Percentiles rank a stretch among this genome's conserved stretches.
phyloP scores from a whole-genome alignment of 2,888 invertebrate genomes.

The Hemistola chrysoprasaria region DNA sequence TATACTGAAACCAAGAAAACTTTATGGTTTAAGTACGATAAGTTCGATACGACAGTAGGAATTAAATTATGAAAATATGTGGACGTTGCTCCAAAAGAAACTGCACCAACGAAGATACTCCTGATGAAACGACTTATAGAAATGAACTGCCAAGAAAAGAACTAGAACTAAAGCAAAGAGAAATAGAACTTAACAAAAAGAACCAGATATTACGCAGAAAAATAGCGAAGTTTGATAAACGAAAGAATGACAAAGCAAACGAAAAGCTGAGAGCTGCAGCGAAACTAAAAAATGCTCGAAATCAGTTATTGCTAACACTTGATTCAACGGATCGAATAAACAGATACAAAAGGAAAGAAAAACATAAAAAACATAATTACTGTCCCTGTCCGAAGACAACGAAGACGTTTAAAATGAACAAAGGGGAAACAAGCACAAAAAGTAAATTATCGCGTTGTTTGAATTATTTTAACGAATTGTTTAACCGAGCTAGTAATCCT shows the following conservation, averaged over 20 bases:
- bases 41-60: too few species aligned
- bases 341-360: constrained; percentile 15
- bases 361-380: constrained; percentile 1
- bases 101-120: not conserved
- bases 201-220: constrained; percentile 32
- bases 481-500: constrained; percentile 12
- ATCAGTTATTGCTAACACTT: constrained; percentile 31
- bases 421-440: constrained; percentile 3
- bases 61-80: constrained; percentile 6
- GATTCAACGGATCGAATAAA: constrained; percentile 26
- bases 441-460: not conserved
- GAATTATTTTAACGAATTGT: constrained; percentile 12
- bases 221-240: constrained; percentile 20
- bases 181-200: constrained; percentile 36
- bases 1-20: too few species aligned
- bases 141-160: constrained; percentile 29
- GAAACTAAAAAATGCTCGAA: constrained; percentile 39
- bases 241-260: constrained; percentile 30
- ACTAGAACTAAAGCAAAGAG: constrained; percentile 27
- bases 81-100: constrained; percentile 4
- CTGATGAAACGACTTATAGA: constrained; percentile 1
- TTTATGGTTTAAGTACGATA: too few species aligned
- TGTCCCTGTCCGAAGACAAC: not conserved
- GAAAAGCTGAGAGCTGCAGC: constrained; percentile 36
- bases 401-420: constrained; percentile 2